Evolutionary conservation across 1,140 invertebrate species (phyloP).

Genomic region (Galleria mellonella): DNA sequence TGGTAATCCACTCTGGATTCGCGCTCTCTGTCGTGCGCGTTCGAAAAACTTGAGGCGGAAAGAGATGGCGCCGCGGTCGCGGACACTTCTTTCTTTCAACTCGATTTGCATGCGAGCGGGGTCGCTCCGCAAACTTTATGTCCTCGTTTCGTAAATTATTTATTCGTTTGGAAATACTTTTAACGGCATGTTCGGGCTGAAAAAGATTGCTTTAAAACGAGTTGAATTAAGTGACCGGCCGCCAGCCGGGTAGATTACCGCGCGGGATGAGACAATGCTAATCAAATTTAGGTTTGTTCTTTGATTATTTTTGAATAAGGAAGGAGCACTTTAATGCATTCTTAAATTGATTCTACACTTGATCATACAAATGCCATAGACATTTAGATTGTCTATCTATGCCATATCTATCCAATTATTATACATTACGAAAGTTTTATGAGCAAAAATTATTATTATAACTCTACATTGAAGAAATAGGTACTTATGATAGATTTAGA

Average conservation of each 20-base stretch:
- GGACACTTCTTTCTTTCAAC: conserved; percentile 62
- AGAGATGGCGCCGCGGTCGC: conserved; percentile 45
- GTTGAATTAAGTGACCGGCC: conserved; percentile 57
- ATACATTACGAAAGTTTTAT: too few relatives aligned
- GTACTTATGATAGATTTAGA: too few relatives aligned
- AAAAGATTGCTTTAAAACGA: conserved; percentile 62
- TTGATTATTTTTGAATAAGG: too few relatives aligned
- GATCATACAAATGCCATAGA: too few relatives aligned
- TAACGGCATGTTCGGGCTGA: conserved; percentile 46
- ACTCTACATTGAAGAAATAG: too few relatives aligned
- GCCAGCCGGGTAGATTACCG: conserved; percentile 42
- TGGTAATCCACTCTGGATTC: conserved; percentile 9
- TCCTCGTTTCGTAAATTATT: conserved; percentile 73
- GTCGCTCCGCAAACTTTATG: conserved; percentile 70
- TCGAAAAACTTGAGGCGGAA: conserved; percentile 19
- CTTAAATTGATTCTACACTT: too few relatives aligned
- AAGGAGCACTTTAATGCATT: too few relatives aligned
- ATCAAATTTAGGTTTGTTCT: conserved; percentile 28
- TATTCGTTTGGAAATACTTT: conserved; percentile 71
- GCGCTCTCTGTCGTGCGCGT: conserved; percentile 14
- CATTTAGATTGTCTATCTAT: too few relatives aligned
- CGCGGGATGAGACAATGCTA: conserved; percentile 26
- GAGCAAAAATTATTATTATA: too few relatives aligned
- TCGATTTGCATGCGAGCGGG: conserved; percentile 67
- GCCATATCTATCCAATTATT: too few relatives aligned